A percentile compares a stretch with the other conserved stretches of the same genome.
These are phyloP conservation scores for Buceros bicornis DNA, from an alignment of 2,797 vertebrate species.

Conservation along the genomic window DNA sequence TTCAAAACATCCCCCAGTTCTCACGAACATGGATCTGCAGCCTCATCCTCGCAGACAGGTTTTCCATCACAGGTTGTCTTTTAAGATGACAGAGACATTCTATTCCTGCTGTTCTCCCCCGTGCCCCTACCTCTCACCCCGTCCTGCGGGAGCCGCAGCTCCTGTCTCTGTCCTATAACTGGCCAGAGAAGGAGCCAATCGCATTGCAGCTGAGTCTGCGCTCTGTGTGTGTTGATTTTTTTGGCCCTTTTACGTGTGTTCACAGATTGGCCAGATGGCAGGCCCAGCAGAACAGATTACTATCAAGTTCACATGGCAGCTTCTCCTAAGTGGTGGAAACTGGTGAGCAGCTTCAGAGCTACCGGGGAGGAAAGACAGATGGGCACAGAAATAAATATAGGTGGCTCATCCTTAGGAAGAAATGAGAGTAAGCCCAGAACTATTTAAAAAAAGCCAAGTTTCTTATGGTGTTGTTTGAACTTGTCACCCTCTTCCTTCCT, in stretches of 20 bases:
- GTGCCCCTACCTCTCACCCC: background rate
- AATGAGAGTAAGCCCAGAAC: background rate
- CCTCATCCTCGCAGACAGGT: background rate
- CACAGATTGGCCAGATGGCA: conserved; percentile 39
- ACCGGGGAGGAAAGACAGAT: conserved; percentile 22
- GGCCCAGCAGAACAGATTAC: conserved; percentile 41
- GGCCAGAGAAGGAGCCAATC: background rate
- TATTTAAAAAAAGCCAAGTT: background rate
- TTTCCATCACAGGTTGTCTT: background rate
- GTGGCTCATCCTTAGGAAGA: background rate
- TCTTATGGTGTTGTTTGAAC: background rate
- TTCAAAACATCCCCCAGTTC: background rate
- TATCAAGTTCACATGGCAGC: conserved; percentile 24
- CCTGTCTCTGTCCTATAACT: background rate
- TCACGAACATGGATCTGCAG: background rate
- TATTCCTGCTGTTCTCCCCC: background rate
- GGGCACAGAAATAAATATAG: background rate
- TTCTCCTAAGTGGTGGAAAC: conserved; percentile 44
- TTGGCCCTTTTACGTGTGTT: background rate
- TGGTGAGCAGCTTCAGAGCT: conserved; percentile 37
- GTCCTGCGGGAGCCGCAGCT: background rate
- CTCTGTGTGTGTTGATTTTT: background rate
- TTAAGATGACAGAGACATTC: background rate
- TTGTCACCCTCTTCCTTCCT: background rate
- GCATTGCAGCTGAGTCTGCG: background rate